Percentiles rank a stretch among this genome's conserved stretches.
Conservation (phyloP, 2,888 invertebrate genomes). For the Clistopyga incitator region DNA sequence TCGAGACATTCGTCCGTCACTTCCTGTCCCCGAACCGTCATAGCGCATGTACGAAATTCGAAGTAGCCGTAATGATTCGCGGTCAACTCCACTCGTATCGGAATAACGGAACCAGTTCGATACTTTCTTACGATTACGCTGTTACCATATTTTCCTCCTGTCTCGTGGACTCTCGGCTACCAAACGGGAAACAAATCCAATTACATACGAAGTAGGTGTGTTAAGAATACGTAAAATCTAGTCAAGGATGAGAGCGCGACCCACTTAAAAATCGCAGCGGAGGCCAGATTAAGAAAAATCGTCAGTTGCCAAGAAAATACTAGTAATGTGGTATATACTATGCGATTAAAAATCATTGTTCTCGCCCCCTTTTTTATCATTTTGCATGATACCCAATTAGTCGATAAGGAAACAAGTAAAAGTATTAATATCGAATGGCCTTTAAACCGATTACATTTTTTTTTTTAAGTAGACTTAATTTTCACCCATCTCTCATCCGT, state of each 20-base stretch:
- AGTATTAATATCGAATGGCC: too few species aligned
- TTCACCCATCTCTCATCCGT: not conserved
- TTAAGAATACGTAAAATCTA: constrained; percentile 8
- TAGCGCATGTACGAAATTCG: constrained; percentile 93
- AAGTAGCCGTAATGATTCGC: constrained; percentile 95
- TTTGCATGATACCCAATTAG: too few species aligned
- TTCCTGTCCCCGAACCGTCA: constrained; percentile 86
- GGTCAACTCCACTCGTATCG: constrained; percentile 93
- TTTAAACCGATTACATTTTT: too few species aligned
- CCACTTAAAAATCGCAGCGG: not conserved
- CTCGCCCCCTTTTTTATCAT: too few species aligned
- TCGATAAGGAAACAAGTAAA: too few species aligned
- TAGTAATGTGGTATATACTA: too few species aligned
- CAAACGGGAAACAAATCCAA: constrained; percentile 32
- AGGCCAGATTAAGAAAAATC: too few species aligned
- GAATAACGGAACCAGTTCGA: constrained; percentile 88
- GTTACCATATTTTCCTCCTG: constrained; percentile 93
- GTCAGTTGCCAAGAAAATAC: too few species aligned
- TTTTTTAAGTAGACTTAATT: too few species aligned
- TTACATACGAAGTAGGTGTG: constrained; percentile 1
- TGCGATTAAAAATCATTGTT: too few species aligned
- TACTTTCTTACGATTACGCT: constrained; percentile 93
- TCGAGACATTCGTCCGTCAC: constrained; percentile 92
- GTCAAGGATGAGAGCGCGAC: not conserved
- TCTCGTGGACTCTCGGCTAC: constrained; percentile 91